Conservation (phyloP, 2,797 vertebrate genomes). For the Acanthurus lineatus region DNA sequence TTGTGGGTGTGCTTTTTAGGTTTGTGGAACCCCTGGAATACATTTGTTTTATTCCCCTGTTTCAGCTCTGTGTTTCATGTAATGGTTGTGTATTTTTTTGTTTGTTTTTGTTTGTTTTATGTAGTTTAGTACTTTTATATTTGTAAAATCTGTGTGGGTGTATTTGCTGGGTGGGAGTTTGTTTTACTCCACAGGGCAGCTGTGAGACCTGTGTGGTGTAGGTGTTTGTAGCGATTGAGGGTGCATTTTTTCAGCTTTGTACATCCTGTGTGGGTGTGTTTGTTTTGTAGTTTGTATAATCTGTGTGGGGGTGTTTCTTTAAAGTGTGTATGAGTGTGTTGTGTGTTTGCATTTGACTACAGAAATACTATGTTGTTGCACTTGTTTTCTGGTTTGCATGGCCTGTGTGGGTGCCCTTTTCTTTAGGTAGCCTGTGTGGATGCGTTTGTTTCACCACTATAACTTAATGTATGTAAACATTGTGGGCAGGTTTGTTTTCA, state of each 20-base stretch:
- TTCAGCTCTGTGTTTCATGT: background rate
- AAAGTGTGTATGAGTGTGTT: no score
- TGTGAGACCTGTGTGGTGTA: background rate
- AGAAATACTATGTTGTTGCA: no score
- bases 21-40: background rate
- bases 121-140: no score
- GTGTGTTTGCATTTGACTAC: no score
- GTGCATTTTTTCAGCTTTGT: constrained; percentile 2
- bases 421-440: background rate
- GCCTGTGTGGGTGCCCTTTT: constrained; percentile 5
- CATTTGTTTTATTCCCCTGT: background rate
- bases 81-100: background rate
- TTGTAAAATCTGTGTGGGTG: background rate
- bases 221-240: background rate
- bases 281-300: background rate
- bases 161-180: background rate
- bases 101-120: background rate
- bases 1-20: background rate
- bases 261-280: background rate
- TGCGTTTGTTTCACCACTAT: background rate
- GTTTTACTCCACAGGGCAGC: constrained; percentile 5
- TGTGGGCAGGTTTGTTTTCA: no score
- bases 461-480: no score
- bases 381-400: no score
- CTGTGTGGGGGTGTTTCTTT: no score